Conservation (phyloP, 2,113 vertebrate genomes). For the Eidolon helvum region DNA sequence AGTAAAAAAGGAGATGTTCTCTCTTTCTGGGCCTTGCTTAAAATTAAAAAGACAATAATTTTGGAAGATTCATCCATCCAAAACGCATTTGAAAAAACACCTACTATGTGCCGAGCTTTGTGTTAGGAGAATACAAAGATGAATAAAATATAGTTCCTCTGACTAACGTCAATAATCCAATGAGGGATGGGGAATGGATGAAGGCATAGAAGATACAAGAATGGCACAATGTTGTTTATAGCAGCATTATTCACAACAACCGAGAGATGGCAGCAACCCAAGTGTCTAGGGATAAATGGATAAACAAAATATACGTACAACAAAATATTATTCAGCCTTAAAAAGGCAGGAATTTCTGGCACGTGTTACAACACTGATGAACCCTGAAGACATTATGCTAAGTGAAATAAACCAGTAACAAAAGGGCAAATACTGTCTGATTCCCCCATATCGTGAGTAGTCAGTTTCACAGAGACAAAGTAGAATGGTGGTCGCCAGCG, state of each 20-base stretch:
- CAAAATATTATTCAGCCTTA: background rate
- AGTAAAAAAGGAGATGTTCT: background rate
- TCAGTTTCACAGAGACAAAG: background rate
- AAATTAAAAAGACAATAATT: background rate
- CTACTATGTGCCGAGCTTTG: background rate
- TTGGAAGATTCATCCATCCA: background rate
- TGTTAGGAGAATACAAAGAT: background rate
- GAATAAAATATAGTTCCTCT: background rate
- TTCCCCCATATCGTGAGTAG: background rate
- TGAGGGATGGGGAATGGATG: background rate
- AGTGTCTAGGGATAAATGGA: background rate
- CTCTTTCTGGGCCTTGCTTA: slow-evolving; percentile 12
- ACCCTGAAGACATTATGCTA: background rate
- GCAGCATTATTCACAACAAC: background rate
- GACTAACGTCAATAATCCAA: background rate
- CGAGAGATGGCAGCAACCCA: background rate
- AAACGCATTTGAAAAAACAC: background rate
- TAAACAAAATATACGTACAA: background rate
- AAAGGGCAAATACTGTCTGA: background rate
- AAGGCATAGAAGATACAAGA: background rate
- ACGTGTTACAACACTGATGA: background rate
- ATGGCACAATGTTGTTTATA: background rate
- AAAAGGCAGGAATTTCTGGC: background rate
- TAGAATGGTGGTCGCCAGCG: background rate
- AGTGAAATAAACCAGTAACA: background rate